These are phyloP conservation scores for Limnephilus marmoratus DNA, from an alignment of 2,888 invertebrate species.

Conservation along the genomic window DNA sequence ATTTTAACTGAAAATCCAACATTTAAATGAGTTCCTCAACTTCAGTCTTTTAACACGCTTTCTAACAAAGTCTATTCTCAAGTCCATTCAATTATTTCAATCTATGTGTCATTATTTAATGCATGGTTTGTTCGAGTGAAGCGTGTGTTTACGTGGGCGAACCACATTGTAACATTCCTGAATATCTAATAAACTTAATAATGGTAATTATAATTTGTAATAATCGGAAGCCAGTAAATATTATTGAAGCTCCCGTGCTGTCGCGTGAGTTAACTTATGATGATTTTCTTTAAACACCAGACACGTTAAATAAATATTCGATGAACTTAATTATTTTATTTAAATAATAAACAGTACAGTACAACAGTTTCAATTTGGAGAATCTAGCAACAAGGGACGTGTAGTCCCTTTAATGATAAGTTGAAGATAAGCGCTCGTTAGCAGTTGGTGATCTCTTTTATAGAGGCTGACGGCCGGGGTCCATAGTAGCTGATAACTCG, in stretches of 20 bases:
- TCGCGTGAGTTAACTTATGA: too few relatives aligned
- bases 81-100: neutral
- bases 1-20: neutral
- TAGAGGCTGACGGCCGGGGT: too few relatives aligned
- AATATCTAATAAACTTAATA: neutral
- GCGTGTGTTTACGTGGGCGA: neutral
- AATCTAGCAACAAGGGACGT: too few relatives aligned
- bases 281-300: too few relatives aligned
- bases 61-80: neutral
- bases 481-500: too few relatives aligned
- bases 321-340: too few relatives aligned
- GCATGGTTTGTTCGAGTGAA: neutral
- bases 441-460: too few relatives aligned
- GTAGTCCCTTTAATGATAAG: too few relatives aligned
- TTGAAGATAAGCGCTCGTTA: too few relatives aligned
- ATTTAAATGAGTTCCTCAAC: neutral
- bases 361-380: too few relatives aligned
- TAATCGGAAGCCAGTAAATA: neutral
- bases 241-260: neutral
- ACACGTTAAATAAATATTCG: too few relatives aligned
- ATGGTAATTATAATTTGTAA: neutral
- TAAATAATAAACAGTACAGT: too few relatives aligned
- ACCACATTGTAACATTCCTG: neutral
- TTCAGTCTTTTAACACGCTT: neutral
- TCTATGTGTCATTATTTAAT: neutral